Evolutionary conservation across 2,797 vertebrate species (phyloP).

Genomic region (Melanotaenia trifasciata): DNA sequence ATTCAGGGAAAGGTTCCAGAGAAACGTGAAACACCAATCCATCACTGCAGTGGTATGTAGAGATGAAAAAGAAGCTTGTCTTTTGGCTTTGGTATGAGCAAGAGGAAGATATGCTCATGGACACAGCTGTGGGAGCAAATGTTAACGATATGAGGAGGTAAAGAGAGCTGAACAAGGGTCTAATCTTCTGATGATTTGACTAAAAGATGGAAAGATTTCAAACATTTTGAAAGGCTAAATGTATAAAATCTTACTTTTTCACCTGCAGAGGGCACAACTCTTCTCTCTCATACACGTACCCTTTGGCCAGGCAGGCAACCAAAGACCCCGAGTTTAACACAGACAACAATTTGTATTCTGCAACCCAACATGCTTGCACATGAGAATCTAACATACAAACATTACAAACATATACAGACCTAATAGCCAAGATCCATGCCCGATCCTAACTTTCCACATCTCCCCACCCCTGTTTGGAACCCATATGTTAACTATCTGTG

Average conservation of each 20-base stretch:
- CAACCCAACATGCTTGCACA: slow-evolving; percentile 24
- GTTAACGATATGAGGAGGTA: background rate
- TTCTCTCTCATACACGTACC: slow-evolving; percentile 17
- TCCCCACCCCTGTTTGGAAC: slow-evolving; percentile 60
- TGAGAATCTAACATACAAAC: slow-evolving; percentile 23
- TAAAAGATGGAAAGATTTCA: background rate
- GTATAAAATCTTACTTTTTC: slow-evolving; percentile 38
- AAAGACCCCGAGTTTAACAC: slow-evolving; percentile 38
- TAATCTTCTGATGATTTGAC: slow-evolving; percentile 1
- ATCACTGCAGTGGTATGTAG: slow-evolving; percentile 46
- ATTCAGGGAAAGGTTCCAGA: slow-evolving; percentile 39
- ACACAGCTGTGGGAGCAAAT: background rate
- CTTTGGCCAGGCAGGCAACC: slow-evolving; percentile 39
- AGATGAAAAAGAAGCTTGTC: slow-evolving; percentile 25
- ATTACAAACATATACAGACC: slow-evolving; percentile 26
- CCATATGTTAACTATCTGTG: slow-evolving; percentile 85
- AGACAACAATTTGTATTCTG: slow-evolving; percentile 68
- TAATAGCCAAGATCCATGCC: slow-evolving; percentile 34
- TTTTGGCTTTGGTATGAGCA: slow-evolving; percentile 24
- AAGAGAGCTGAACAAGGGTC: background rate
- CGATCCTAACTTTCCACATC: slow-evolving; percentile 36
- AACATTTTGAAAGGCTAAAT: too few species aligned
- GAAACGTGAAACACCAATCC: slow-evolving; percentile 48
- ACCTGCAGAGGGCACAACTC: slow-evolving; percentile 61
- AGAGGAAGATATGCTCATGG: slow-evolving; percentile 10